Base-by-base conservation (phyloP, 1,140 invertebrate species). In the Nautilus pompilius region DNA sequence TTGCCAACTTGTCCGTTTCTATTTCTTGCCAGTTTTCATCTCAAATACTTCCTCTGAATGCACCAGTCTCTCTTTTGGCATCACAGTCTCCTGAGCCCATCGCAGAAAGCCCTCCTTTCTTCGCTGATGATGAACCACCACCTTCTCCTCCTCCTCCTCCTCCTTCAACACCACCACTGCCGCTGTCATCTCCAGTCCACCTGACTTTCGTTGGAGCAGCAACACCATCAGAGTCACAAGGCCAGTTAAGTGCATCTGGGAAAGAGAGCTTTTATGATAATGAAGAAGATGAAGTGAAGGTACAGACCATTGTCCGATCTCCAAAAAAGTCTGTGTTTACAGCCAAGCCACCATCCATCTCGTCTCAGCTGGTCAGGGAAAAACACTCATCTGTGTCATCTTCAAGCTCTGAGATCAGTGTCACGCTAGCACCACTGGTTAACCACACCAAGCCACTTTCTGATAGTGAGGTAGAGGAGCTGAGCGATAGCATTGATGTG, bases 201-300 rank as follows among this genome's bases (percentile, higher is more conserved):
- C n/a, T n/a, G n/a, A n/a, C n/a, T n/a, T n/a, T n/a, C n/a, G n/a
- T n/a, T n/a, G n/a, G n/a, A n/a, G 65, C 57, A 59, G 66, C 59
- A 63, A 66, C 57, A 41, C 54, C 29, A 55, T 70, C 58, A 57
- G 56, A 66, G 61, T 59, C 63, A 60, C 34, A 59, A 55, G 28
- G 56, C 58, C 8, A 56, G 41, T 10, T 63, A 57, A 29, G 53
- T 64, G 33, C 57, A 68, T 53, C 62, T n/a, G n/a, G 70, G 17
- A 67, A 70, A 51, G 76, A 78, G 60, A 78, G 76, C 62, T 78
- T 78, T 62, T 78, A 78, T 59, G 76, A 78, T 32, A 77, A 73
- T 61, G 75, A 76, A 36, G 74, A 76, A 6, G 76, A 78, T 26
- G 53, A 63, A 32, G 17, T 63, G 32, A n/a, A n/a, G n/a, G n/a